Conservation (phyloP, 2,888 invertebrate genomes). For the Apoderus coryli region DNA sequence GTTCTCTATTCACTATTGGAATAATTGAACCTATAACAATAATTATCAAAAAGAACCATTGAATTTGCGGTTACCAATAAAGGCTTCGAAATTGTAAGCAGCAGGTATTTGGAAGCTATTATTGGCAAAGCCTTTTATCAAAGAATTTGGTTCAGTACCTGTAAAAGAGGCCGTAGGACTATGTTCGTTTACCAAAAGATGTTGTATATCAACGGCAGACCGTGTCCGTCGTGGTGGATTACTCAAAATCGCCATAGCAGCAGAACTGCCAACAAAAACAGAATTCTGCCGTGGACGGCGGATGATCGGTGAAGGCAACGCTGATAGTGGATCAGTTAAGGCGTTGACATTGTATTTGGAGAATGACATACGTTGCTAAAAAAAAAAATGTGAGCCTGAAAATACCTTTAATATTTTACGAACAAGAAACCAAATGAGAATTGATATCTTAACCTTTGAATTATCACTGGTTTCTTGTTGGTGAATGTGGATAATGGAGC, state of each 20-base stretch:
- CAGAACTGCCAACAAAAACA: conserved; percentile 64
- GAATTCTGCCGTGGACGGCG: conserved; percentile 61
- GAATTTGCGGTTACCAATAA: not conserved
- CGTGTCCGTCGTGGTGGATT: conserved; percentile 64
- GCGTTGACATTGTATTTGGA: conserved; percentile 55
- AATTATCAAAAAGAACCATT: conserved; percentile 3
- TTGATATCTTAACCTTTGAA: too few relatives aligned
- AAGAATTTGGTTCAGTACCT: conserved; percentile 18
- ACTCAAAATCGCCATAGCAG: conserved; percentile 50
- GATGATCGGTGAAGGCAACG: conserved; percentile 30
- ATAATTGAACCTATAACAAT: conserved; percentile 26
- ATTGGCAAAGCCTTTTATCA: conserved; percentile 7
- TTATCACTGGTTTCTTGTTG: too few relatives aligned
- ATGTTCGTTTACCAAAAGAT: conserved; percentile 43
- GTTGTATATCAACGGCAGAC: conserved; percentile 73
- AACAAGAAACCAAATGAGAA: too few relatives aligned
- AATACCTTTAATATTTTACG: too few relatives aligned
- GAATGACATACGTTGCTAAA: conserved; percentile 39
- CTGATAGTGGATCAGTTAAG: conserved; percentile 36
- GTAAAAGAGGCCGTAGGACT: conserved; percentile 22
- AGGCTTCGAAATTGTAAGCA: too few relatives aligned
- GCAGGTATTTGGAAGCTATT: too few relatives aligned
- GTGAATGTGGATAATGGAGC: too few relatives aligned
- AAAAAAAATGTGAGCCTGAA: too few relatives aligned
- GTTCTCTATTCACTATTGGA: conserved; percentile 26